Conservation (phyloP, 1,140 invertebrate genomes). For the Parasteatoda tepidariorum region DNA sequence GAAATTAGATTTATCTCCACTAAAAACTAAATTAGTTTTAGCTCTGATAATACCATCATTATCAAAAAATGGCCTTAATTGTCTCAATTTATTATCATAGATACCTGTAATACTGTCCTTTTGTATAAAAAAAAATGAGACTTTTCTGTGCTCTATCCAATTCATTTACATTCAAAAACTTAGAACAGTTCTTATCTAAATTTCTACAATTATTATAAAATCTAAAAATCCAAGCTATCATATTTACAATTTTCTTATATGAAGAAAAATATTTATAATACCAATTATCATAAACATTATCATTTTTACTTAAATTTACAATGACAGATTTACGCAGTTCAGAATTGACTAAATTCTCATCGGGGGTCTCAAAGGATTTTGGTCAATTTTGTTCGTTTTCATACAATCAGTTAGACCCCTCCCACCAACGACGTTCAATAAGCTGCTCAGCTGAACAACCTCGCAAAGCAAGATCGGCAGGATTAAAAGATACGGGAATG, state of each 20-base stretch:
- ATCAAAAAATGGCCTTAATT: not conserved
- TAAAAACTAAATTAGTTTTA: not conserved
- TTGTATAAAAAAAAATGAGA: not conserved
- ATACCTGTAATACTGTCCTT: not conserved
- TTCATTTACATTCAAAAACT: not conserved
- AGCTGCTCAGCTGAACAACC: not conserved
- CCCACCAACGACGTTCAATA: slow-evolving; percentile 2
- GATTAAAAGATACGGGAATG: not conserved
- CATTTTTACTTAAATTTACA: not conserved
- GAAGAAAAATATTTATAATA: not conserved
- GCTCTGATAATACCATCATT: not conserved
- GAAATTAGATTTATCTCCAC: not conserved
- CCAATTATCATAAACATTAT: not conserved
- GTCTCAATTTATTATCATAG: not conserved
- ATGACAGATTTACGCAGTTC: not conserved
- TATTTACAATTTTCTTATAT: slow-evolving; percentile 5
- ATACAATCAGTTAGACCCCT: not conserved
- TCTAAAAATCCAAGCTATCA: not conserved
- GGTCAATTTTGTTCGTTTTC: slow-evolving; percentile 5
- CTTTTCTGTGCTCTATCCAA: not conserved
- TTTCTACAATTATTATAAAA: not conserved
- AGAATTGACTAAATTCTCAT: not conserved
- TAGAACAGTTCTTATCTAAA: not conserved
- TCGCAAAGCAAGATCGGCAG: not conserved
- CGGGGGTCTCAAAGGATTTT: not conserved